A percentile compares a stretch with the other conserved stretches of the same genome.
phyloP scores from a whole-genome alignment of 2,797 vertebrate species.

The Helostoma temminkii region DNA sequence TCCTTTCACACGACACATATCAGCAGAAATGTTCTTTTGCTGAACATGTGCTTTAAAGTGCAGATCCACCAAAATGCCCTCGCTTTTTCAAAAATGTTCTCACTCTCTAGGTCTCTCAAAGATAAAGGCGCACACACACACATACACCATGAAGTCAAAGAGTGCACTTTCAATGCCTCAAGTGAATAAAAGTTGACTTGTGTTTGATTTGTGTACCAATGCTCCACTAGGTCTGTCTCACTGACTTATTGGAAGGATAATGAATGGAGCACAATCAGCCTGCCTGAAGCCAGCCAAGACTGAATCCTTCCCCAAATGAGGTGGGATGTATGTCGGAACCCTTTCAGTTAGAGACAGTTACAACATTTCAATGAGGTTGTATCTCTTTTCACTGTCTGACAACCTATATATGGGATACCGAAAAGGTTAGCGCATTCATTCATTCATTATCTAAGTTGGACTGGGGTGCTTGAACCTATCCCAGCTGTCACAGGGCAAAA shows the following conservation, averaged over 20 bases:
- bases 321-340: background rate
- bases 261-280: constrained; percentile 38
- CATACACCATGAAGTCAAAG: constrained; percentile 3
- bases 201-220: constrained; percentile 54
- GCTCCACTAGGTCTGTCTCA: constrained; percentile 34
- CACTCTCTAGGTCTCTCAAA: background rate
- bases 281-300: background rate
- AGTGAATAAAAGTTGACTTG: constrained; percentile 51
- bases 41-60: no score
- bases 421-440: no score
- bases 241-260: constrained; percentile 31
- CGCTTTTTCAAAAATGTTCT: no score
- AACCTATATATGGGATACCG: no score
- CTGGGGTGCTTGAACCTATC: no score
- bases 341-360: background rate
- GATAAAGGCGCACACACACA: constrained; percentile 8
- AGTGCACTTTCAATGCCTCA: constrained; percentile 52
- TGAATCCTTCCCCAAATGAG: constrained; percentile 4
- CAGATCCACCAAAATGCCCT: no score
- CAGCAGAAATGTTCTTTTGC: no score
- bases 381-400: no score
- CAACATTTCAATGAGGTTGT: background rate
- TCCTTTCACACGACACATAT: no score
- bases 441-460: no score
- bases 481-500: no score